Evolutionary conservation across 2,797 vertebrate genomes (phyloP), one percentile per base, ranked within the genome.

Genomic region (Rhinatrema bivittatum): DNA sequence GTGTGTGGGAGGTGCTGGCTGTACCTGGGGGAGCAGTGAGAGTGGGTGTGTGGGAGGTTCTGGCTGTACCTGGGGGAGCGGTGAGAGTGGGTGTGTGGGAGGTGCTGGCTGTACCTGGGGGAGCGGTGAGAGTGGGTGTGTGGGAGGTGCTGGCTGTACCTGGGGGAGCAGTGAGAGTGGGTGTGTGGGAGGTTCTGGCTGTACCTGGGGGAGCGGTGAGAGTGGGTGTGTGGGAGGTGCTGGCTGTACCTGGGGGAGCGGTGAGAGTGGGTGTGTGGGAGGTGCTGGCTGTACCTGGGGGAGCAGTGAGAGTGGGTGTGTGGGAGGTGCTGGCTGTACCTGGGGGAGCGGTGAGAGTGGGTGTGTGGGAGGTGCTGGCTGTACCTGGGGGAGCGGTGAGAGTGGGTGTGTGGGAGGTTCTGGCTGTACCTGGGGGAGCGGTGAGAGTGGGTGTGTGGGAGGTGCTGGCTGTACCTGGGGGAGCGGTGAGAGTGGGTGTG

Each of bases 51-150:
- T n/a, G n/a, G n/a, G n/a, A n/a, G n/a, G n/a, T n/a, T n/a, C n/a
- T n/a, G n/a, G n/a, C n/a, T n/a, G n/a, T 9, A 4, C 6, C 7
- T 7, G 26, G 16, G 70, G 22, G 70, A 65, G 14, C 8, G 5
- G 12, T n/a, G 7, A 4, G 3, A 10, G 6, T 10, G 16, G 9
- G 14, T 15, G 2, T 10, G 5, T 2, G 6, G 5, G 16, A 16
- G 15, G n/a, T 1, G 6, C n/a, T n/a, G n/a, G n/a, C n/a, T n/a
- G n/a, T 9, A 7, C 10, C 10, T 5, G n/a, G 9, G 9, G 10
- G 1, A 2, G 17, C 2, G n/a, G 6, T 27, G 16, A 13, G n/a
- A 25, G 25, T 7, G 24, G 12, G 7, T 10, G 9, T 10, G 25
- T 25, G 8, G 12, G 4, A n/a, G n/a, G n/a, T n/a, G n/a, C n/a